phyloP scores from a whole-genome alignment of 2,113 vertebrate species.

The Oxygymnocypris stewartii region DNA sequence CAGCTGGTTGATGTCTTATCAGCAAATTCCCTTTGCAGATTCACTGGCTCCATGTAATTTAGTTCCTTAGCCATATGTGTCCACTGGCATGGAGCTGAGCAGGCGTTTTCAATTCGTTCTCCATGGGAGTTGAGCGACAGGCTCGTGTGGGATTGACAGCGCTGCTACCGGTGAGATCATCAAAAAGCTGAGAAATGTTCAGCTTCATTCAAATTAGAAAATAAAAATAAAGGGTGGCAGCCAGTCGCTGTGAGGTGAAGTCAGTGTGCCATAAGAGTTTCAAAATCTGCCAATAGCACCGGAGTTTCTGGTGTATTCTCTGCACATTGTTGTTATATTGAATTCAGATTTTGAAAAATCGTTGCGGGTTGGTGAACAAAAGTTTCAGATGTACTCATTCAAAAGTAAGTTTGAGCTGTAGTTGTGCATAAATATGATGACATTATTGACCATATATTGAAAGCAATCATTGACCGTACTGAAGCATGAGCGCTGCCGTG shows the following conservation, averaged over 20 bases:
- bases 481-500: not conserved
- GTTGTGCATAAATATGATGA: conserved; percentile 1
- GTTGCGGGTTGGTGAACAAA: not conserved
- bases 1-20: not conserved
- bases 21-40: not conserved
- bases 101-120: not conserved
- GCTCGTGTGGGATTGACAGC: not conserved
- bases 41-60: not conserved
- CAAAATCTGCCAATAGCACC: not conserved
- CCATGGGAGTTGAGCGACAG: not conserved
- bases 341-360: conserved; percentile 12
- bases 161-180: not conserved
- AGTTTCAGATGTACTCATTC: not conserved
- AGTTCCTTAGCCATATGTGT: conserved; percentile 1
- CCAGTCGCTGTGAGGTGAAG: not conserved
- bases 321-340: not conserved
- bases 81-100: not conserved
- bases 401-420: not conserved
- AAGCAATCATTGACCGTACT: not conserved
- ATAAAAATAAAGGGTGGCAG: not conserved
- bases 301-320: not conserved
- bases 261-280: not conserved
- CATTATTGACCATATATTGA: not conserved
- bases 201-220: not conserved
- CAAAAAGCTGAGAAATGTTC: not conserved